Base-by-base conservation (phyloP, 2,797 vertebrate species). In the Nyctalus aviator region DNA sequence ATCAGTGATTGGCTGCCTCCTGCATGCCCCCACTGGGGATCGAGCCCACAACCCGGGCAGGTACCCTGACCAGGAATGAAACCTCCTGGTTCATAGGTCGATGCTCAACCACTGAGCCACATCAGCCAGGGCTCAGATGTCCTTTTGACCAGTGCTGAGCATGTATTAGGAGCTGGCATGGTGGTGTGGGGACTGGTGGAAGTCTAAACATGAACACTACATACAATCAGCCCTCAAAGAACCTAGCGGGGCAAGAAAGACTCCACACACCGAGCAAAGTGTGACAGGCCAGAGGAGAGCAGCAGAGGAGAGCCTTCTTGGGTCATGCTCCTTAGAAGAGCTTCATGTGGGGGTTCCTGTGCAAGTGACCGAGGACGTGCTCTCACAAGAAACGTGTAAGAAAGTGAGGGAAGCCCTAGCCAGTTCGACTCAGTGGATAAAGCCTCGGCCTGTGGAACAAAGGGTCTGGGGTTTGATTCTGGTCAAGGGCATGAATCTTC, bases 21-120 rank as follows among this genome's bases (percentile, higher is more conserved):
- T 59, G 25, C 25, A 59, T 2, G 11, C 57, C 11, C 10, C 25
- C 57, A 59, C 57, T 6, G 25, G 55, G 55, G 10, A 59, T 59
- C 11, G 0, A 59, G 57, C 25, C 23, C 5, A 0, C 57, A 59
- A 59, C 1, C 4, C 11, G 0, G 23, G 25, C 57, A 59, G 11
- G 25, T 59, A 11, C 57, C 57, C 57, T 59, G 25, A 59, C 2
- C 1, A 5, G 57, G 57, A 27, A 59, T 59, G 0, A 0, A 27
- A 59, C 57, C 25, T 59, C 57, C 57, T 27, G 57, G 25, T 59
- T 59, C 57, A 59, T 27, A 59, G 25, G 11, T 27, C 9, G 5
- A 59, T 27, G 57, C 25, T 13, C 25, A 59, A 59, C 57, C 23
- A 12, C 57, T 13, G 57, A 59, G 11, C 25, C 57, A 59, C 2